phyloP scores from a whole-genome alignment of 2,888 invertebrate species.

The Drosophila maculinotata region DNA sequence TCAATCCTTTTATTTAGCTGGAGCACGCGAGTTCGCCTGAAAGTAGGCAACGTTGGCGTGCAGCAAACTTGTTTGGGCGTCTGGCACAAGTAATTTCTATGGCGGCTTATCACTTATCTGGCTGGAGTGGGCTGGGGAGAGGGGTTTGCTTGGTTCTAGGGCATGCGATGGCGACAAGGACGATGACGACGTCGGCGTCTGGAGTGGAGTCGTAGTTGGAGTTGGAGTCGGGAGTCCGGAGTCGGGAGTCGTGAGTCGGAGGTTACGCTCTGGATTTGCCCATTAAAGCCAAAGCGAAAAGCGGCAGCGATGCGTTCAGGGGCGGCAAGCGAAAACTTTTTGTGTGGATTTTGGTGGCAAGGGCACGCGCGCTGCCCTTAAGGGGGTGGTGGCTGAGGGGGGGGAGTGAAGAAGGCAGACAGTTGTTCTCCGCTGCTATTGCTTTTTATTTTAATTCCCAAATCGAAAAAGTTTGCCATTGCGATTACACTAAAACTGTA shows the following conservation, averaged over 20 bases:
- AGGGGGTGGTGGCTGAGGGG: background rate
- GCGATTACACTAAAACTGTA: constrained; percentile 77
- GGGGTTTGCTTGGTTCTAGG: background rate
- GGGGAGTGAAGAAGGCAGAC: background rate
- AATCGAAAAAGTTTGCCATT: constrained; percentile 77
- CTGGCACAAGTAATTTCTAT: constrained; percentile 59
- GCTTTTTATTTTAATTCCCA: constrained; percentile 77
- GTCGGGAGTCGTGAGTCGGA: background rate
- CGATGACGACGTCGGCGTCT: background rate
- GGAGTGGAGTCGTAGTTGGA: background rate
- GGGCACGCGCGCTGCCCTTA: constrained; percentile 8
- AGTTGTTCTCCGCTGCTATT: constrained; percentile 16
- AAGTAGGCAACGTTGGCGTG: constrained; percentile 43
- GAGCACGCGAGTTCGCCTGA: constrained; percentile 30
- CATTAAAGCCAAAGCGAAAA: constrained; percentile 62
- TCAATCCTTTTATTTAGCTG: constrained; percentile 49
- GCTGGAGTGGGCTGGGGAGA: constrained; percentile 19
- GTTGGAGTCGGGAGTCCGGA: background rate
- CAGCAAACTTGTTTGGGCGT: constrained; percentile 27
- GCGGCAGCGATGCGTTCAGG: constrained; percentile 64
- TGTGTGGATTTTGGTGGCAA: constrained; percentile 16
- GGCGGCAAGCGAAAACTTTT: constrained; percentile 54
- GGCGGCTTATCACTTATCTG: constrained; percentile 77
- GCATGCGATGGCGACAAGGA: background rate
- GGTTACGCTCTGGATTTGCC: constrained; percentile 58